These are phyloP conservation scores for Laothoe populi DNA, from an alignment of 2,888 invertebrate species.

Conservation along the genomic window DNA sequence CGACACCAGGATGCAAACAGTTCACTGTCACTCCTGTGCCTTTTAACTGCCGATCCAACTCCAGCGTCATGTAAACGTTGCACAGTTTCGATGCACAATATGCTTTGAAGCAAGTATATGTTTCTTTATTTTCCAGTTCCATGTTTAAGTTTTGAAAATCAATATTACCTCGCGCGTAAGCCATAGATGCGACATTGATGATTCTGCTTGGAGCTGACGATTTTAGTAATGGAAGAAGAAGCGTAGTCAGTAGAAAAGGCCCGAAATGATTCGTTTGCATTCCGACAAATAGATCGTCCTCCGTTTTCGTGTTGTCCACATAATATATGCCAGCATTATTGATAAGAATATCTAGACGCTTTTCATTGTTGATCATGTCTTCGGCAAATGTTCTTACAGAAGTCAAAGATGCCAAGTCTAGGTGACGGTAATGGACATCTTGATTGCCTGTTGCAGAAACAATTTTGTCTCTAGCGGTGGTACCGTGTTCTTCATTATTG, in stretches of 20 bases:
- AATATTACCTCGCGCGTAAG: slow-evolving; percentile 52
- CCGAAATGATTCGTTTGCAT: slow-evolving; percentile 87
- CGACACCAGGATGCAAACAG: slow-evolving; percentile 90
- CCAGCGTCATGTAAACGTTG: slow-evolving; percentile 89
- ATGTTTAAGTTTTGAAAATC: slow-evolving; percentile 57
- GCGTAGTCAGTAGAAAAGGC: slow-evolving; percentile 87
- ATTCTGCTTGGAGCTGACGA: slow-evolving; percentile 70
- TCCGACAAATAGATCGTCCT: slow-evolving; percentile 85
- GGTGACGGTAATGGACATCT: slow-evolving; percentile 64
- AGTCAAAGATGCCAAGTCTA: slow-evolving; percentile 80
- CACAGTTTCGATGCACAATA: slow-evolving; percentile 88
- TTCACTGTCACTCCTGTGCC: slow-evolving; percentile 90
- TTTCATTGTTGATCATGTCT: slow-evolving; percentile 78
- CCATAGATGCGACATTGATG: slow-evolving; percentile 65
- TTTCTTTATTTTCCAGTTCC: slow-evolving; percentile 46
- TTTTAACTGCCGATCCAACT: slow-evolving; percentile 87
- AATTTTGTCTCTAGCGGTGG: slow-evolving; percentile 70
- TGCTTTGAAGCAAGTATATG: slow-evolving; percentile 36
- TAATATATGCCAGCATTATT: slow-evolving; percentile 86
- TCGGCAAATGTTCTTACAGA: slow-evolving; percentile 86
- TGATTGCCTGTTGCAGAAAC: slow-evolving; percentile 54
- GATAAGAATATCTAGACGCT: slow-evolving; percentile 84
- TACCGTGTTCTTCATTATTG: slow-evolving; percentile 88
- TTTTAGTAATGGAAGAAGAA: slow-evolving; percentile 79
- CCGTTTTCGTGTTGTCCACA: slow-evolving; percentile 70